Conservation (phyloP, 2,797 vertebrate species). For the Enteromius radiatus region DNA sequence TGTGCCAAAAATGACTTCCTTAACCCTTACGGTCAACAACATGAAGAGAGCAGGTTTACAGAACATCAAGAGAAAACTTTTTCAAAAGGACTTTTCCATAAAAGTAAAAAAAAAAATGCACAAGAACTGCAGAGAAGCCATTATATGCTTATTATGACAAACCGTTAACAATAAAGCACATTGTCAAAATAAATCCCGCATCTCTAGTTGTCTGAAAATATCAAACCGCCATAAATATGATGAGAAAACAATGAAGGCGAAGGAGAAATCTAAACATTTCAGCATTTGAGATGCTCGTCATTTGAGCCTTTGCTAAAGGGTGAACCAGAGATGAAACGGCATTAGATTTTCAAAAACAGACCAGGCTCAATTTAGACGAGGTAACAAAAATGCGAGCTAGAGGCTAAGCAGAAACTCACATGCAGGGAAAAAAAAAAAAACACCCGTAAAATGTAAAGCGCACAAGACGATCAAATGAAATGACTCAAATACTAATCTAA, state of each 20-base stretch:
- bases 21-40: slow-evolving; percentile 64
- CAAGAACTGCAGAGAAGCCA: neutral
- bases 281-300: slow-evolving; percentile 24
- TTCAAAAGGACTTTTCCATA: slow-evolving; percentile 13
- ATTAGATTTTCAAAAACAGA: slow-evolving; percentile 50
- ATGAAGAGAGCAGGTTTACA: slow-evolving; percentile 52
- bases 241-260: slow-evolving; percentile 15
- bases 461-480: slow-evolving; percentile 15
- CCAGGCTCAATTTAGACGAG: slow-evolving; percentile 25
- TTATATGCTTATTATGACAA: slow-evolving; percentile 16
- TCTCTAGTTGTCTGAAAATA: neutral
- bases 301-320: slow-evolving; percentile 53
- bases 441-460: slow-evolving; percentile 1
- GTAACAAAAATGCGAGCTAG: slow-evolving; percentile 19
- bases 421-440: neutral
- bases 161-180: slow-evolving; percentile 9
- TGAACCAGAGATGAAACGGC: slow-evolving; percentile 41
- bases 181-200: slow-evolving; percentile 17
- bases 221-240: slow-evolving; percentile 8
- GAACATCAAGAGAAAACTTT: slow-evolving; percentile 35
- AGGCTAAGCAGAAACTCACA: slow-evolving; percentile 32
- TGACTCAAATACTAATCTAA: slow-evolving; percentile 3
- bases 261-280: slow-evolving; percentile 60
- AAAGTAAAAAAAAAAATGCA: neutral
- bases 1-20: slow-evolving; percentile 50